Evolutionary conservation across 2,888 invertebrate genomes (phyloP).

Genomic region (Drosophila robusta): DNA sequence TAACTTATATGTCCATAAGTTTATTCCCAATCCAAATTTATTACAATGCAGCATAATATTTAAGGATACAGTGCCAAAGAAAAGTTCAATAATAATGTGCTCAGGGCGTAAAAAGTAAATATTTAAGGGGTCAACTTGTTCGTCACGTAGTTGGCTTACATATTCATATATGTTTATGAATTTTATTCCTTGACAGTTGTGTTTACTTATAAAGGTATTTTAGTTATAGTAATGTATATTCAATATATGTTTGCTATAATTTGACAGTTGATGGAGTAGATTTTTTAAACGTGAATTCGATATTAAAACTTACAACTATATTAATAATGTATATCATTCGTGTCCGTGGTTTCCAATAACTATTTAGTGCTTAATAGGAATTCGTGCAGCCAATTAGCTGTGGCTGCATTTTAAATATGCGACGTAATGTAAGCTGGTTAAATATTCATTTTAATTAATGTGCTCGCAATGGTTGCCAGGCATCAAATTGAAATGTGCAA

Average conservation of each 20-base stretch:
- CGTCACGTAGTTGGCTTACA: constrained; percentile 5
- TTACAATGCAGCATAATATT: background rate
- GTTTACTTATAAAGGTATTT: background rate
- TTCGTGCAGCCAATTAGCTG: constrained; percentile 19
- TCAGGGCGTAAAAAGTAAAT: too few species aligned
- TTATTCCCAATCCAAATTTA: background rate
- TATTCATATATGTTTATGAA: background rate
- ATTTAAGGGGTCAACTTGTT: background rate
- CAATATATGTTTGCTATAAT: background rate
- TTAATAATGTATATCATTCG: background rate
- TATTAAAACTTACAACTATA: background rate
- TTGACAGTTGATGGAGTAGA: background rate
- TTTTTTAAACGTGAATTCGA: background rate
- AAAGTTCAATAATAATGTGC: background rate
- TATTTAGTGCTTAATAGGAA: constrained; percentile 1
- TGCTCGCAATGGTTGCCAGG: constrained; percentile 14
- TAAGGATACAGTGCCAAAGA: background rate
- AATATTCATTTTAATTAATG: constrained; percentile 61
- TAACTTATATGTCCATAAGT: background rate
- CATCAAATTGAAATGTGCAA: constrained; percentile 14
- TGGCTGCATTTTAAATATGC: constrained; percentile 13
- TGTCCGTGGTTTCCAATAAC: background rate
- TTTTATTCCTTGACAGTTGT: background rate
- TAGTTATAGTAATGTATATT: too few species aligned
- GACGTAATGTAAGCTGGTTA: constrained; percentile 18